Percentiles rank a stretch among this genome's conserved stretches.
Evolutionary conservation across 2,797 vertebrate genomes (phyloP).

Genomic region (Rhodeus uyekii): DNA sequence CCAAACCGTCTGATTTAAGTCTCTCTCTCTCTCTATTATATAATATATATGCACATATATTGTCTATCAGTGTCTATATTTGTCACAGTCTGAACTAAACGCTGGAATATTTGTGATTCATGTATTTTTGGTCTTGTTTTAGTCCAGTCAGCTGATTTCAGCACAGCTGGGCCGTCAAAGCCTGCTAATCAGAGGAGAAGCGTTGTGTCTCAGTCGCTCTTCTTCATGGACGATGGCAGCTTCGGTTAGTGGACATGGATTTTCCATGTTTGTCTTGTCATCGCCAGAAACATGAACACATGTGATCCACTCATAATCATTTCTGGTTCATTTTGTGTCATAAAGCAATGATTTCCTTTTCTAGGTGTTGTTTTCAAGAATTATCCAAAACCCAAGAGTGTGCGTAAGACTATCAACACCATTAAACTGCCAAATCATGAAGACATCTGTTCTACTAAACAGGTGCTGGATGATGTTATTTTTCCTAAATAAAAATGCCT

Average conservation of each 20-base stretch:
- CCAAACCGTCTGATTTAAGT: not conserved
- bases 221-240: constrained; percentile 72
- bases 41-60: no score
- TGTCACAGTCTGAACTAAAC: not conserved
- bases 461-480: constrained; percentile 59
- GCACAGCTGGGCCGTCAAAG: constrained; percentile 55
- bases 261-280: not conserved
- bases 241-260: constrained; percentile 35
- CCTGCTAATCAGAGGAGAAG: constrained; percentile 57
- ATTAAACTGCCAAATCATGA: constrained; percentile 73
- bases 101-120: not conserved
- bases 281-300: not conserved
- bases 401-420: constrained; percentile 56
- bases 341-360: not conserved
- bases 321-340: constrained; percentile 18
- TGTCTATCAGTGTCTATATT: not conserved
- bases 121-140: constrained; percentile 32
- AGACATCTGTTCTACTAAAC: constrained; percentile 76
- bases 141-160: constrained; percentile 62
- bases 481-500: not conserved
- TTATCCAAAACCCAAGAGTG: constrained; percentile 58
- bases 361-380: constrained; percentile 74
- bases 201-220: constrained; percentile 62
- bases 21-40: not conserved
- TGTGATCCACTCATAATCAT: not conserved